Evolutionary conservation across 2,797 vertebrate genomes (phyloP), one percentile per base, ranked within the genome.

Genomic region (Mus minutoides): DNA sequence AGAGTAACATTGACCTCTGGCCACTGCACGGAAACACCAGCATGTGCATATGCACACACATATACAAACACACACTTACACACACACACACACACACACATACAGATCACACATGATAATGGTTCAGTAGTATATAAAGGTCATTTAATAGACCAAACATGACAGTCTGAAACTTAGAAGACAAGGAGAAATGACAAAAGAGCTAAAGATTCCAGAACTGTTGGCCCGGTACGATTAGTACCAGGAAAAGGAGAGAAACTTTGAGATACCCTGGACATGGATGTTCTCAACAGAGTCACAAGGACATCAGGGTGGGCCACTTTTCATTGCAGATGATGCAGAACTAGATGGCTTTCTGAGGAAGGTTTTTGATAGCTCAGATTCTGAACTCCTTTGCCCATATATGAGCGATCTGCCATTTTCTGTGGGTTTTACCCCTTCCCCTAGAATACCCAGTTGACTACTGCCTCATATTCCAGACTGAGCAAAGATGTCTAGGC

Each of bases 141-240:
- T 24, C 67, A 24, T 52, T 16, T 12, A 31, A 78, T 12, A 37
- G 52, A n/a, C n/a, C 21, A 56, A 88, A 64, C 21, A 22, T 5
- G 62, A 31, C 5, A n/a, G 34, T 43, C 60, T 83, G 49, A 87
- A 52, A 75, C 37, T 83, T 62, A 49, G 54, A 77, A 73, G 77
- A 84, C 54, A 71, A 12, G 2, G 9, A 62, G 29, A 90, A 46
- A 82, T 22, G 80, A 31, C 22, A 88, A 17, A 8, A 8, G 16
- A 85, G n/a, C 83, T 60, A 56, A 78, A 67, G n/a, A 77, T n/a
- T 43, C 49, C 80, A 83, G n/a, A 85, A 4, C 2, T 2, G 1
- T 1, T 19, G 54, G 34, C n/a, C 43, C 16, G 6, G 49, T 49
- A 0, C 8, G 21, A 16, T 10, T n/a, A 22, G 6, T 4, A 17